A percentile compares a stretch with the other conserved stretches of the same genome.
These are phyloP conservation scores for Drosophila murphyi DNA, from an alignment of 1,140 invertebrate species.

Conservation along the genomic window DNA sequence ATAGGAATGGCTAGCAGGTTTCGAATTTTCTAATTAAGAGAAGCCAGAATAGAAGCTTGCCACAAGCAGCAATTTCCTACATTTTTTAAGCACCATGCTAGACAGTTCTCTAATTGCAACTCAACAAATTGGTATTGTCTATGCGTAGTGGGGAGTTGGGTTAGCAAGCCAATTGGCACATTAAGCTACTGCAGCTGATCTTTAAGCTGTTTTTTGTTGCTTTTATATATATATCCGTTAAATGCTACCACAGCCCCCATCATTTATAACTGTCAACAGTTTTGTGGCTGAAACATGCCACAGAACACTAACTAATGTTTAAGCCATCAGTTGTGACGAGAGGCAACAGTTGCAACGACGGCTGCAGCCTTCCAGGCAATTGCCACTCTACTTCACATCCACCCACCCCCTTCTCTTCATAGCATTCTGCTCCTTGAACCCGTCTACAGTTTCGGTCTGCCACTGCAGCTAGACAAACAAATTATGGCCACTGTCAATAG, in stretches of 20 bases:
- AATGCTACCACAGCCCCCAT: constrained; percentile 51
- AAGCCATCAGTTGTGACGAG: constrained; percentile 67
- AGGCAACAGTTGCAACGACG: constrained; percentile 2
- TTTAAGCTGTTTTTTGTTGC: constrained; percentile 14
- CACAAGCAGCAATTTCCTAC: background rate
- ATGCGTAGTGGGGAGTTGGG: background rate
- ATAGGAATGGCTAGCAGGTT: background rate
- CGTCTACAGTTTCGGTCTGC: constrained; percentile 12
- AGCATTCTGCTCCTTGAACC: background rate
- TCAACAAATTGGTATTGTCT: constrained; percentile 13
- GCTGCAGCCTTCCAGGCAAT: constrained; percentile 50
- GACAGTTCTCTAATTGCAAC: constrained; percentile 16
- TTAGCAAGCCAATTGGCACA: constrained; percentile 24
- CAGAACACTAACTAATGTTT: constrained; percentile 68
- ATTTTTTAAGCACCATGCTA: background rate
- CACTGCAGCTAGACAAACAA: constrained; percentile 72
- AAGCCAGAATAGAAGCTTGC: background rate
- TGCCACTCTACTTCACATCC: constrained; percentile 50
- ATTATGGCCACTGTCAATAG: constrained; percentile 81
- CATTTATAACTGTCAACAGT: constrained; percentile 82
- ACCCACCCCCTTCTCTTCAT: background rate
- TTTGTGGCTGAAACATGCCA: constrained; percentile 63
- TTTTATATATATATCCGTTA: constrained; percentile 16
- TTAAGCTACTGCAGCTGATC: constrained; percentile 37
- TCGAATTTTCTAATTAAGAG: background rate